Conservation (phyloP, 2,888 invertebrate species). For the Melanotus villosus region DNA sequence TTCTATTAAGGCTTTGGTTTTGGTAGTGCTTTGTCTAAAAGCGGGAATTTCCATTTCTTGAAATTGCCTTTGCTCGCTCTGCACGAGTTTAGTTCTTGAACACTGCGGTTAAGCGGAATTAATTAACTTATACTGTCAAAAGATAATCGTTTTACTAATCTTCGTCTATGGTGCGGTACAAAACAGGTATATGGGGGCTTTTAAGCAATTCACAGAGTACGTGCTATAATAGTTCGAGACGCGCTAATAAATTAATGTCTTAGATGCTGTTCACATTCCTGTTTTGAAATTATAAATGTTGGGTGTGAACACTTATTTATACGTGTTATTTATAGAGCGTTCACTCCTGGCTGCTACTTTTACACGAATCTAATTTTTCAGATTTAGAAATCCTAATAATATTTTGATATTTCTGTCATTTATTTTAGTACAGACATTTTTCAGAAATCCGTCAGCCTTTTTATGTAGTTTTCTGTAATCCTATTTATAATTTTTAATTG, state of each 20-base stretch:
- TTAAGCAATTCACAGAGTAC: conserved; percentile 12
- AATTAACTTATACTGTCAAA: conserved; percentile 20
- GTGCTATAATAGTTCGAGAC: neutral
- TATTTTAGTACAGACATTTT: too few species aligned
- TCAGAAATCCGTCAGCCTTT: too few species aligned
- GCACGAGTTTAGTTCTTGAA: neutral
- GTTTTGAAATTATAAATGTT: conserved; percentile 4
- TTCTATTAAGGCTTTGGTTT: neutral
- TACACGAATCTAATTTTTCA: too few species aligned
- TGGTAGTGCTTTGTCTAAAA: conserved; percentile 11
- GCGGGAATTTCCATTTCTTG: conserved; percentile 5
- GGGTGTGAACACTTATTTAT: conserved; percentile 3
- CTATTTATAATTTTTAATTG: too few species aligned
- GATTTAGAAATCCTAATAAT: too few species aligned
- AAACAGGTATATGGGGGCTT: conserved; percentile 16
- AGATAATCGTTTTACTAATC: conserved; percentile 24
- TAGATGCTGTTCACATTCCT: conserved; percentile 8
- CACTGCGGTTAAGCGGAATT: conserved; percentile 11
- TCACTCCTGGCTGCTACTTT: too few species aligned
- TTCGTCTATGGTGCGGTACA: conserved; percentile 12
- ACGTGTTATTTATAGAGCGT: neutral
- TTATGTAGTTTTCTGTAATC: too few species aligned
- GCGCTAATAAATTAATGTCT: conserved; percentile 9
- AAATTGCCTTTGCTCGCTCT: neutral
- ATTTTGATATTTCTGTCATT: too few species aligned